Evolutionary conservation across 2,888 invertebrate genomes (phyloP).

Genomic region (Cryptops parisi): DNA sequence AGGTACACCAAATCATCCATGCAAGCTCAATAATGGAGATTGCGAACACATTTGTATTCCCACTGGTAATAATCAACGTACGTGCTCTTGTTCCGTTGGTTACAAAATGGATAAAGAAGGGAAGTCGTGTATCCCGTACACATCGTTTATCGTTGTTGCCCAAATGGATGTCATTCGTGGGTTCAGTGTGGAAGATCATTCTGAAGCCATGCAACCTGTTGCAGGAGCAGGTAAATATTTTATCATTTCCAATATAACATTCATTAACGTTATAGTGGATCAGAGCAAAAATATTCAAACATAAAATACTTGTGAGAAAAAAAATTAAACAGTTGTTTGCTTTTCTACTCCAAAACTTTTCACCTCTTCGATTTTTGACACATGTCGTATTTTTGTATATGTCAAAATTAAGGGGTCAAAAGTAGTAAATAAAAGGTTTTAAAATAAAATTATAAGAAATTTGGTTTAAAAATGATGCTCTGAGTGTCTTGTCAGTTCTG

Average conservation of each 20-base stretch:
- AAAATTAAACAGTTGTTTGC: not conserved
- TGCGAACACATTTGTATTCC: constrained; percentile 94
- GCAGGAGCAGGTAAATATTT: constrained; percentile 46
- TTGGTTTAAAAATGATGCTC: no score
- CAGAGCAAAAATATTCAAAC: no score
- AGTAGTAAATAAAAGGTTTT: no score
- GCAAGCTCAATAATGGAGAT: constrained; percentile 69
- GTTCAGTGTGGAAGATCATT: constrained; percentile 64
- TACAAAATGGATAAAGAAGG: constrained; percentile 64
- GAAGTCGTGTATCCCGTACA: constrained; percentile 52
- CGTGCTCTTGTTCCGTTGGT: constrained; percentile 83
- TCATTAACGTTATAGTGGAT: no score
- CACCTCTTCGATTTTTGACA: not conserved
- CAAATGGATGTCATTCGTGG: constrained; percentile 78
- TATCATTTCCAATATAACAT: no score
- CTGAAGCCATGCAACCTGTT: constrained; percentile 90
- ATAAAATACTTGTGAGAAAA: no score
- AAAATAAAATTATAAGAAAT: no score
- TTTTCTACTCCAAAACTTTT: constrained; percentile 1
- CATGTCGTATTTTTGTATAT: not conserved
- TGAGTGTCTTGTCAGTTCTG: no score
- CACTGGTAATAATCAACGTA: constrained; percentile 52
- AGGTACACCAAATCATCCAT: constrained; percentile 60
- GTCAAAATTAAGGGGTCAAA: no score
- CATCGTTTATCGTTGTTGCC: constrained; percentile 83